Percentiles rank a stretch among this genome's conserved stretches.
Evolutionary conservation across 2,888 invertebrate species (phyloP).

Genomic region (Catocala fraxini): DNA sequence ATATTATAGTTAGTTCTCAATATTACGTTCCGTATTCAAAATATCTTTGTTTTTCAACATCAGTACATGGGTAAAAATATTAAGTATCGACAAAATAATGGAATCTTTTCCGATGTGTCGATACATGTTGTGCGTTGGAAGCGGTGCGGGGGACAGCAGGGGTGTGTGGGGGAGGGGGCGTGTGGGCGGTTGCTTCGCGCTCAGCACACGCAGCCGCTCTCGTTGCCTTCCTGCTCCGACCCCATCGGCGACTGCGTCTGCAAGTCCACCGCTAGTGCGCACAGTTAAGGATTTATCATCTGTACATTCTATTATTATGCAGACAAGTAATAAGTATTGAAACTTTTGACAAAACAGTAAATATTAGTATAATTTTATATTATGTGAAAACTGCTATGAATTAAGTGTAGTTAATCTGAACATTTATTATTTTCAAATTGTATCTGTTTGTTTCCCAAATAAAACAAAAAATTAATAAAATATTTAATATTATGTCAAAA

Average conservation of each 20-base stretch:
- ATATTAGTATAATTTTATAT: no score
- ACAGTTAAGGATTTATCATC: constrained; percentile 64
- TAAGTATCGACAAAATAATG: constrained; percentile 42
- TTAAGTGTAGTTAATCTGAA: no score
- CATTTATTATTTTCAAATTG: no score
- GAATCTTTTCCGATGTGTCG: constrained; percentile 42
- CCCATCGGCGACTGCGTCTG: constrained; percentile 94
- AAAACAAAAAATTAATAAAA: no score
- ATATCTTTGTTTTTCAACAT: constrained; percentile 30
- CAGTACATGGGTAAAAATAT: constrained; percentile 37
- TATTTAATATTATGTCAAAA: no score
- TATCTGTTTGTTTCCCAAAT: no score
- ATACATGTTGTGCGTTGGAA: constrained; percentile 48
- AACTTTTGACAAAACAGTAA: no score
- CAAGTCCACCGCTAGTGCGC: constrained; percentile 91
- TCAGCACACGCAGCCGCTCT: constrained; percentile 95
- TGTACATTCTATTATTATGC: not conserved
- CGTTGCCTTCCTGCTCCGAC: constrained; percentile 93
- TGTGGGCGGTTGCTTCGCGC: constrained; percentile 33
- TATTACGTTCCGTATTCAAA: constrained; percentile 36
- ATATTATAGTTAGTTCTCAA: constrained; percentile 27
- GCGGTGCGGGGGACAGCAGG: constrained; percentile 53
- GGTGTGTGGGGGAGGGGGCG: constrained; percentile 28
- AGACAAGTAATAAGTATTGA: not conserved
- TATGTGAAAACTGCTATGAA: no score